These are phyloP conservation scores for Dromiciops gliroides DNA, from an alignment of 2,113 vertebrate genomes.

Conservation along the genomic window DNA sequence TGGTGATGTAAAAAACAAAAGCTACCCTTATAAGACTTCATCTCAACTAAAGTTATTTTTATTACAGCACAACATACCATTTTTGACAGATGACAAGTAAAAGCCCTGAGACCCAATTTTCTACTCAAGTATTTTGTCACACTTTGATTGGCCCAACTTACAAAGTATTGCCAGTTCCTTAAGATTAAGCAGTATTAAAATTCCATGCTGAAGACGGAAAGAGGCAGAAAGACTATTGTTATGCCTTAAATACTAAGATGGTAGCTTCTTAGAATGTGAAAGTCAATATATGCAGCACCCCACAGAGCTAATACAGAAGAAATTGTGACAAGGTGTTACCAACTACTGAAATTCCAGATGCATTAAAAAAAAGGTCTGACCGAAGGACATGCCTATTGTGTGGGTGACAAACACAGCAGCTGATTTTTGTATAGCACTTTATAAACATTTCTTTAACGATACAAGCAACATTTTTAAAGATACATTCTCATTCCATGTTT, in stretches of 20 bases:
- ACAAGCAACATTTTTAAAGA: background rate
- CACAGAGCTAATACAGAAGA: background rate
- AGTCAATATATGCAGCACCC: background rate
- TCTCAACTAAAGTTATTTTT: background rate
- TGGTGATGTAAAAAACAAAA: no score
- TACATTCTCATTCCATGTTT: background rate
- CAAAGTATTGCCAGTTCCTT: background rate
- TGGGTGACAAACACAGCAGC: background rate
- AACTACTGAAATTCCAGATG: background rate
- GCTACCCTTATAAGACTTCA: background rate
- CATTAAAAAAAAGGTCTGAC: background rate
- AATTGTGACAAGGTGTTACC: background rate
- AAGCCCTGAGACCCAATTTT: background rate
- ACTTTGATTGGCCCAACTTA: background rate
- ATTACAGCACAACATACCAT: background rate
- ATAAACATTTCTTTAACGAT: background rate
- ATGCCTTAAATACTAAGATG: background rate
- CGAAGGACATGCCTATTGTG: background rate
- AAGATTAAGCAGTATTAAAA: background rate
- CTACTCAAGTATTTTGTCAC: background rate
- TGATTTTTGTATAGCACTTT: background rate
- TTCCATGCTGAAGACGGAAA: background rate
- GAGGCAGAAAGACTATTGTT: background rate
- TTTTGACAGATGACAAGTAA: background rate
- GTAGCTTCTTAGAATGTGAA: background rate